Base-by-base conservation (phyloP, 2,888 invertebrate species). In the Stictocephala bisonia region DNA sequence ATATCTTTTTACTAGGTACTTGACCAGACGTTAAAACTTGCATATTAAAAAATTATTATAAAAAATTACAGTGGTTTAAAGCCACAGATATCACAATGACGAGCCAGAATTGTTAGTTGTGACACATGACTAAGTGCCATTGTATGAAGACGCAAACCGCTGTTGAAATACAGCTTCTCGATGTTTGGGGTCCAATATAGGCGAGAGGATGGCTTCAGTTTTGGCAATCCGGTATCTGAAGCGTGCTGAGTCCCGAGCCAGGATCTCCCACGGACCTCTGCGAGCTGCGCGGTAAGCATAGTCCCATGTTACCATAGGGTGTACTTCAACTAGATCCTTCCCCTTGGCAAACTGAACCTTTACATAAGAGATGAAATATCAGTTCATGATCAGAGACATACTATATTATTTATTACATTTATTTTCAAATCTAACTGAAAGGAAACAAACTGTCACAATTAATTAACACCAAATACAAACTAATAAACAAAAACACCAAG, bases 211-310 rank as follows among this genome's bases (percentile, higher is more conserved):
- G 26, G 77, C 74, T 68, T 83, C 85, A 4, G 82, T 80, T 6
- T 81, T 80, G 9, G 77, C 75, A 35, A 88, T 85, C 51, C 87
- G 83, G 11, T 79, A 79, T 60, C 81, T 83, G 79, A 89, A 89
- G 48, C 88, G 82, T 7, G 81, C 84, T 51, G 86, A 81, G 74
- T 89, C 88, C 31, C 87, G 81, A 0, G 85, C 87, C 78, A 84
- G 84, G 80, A 85, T 82, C 79, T 88, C 88, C 88, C 88, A 90
- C 1, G 85, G 86, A 0, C 90, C 88, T 27, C 86, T 85, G n/a
- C 89, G 83, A 1, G 88, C 87, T 20, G 84, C 84, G 64, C 86
- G 84, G 75, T 88, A 87, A 0, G 88, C 88, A 77, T 82, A 87
- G 48, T 86, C 83, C 88, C 88, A 88, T 73, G 84, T 81, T 1